Conservation (phyloP, 1,140 invertebrate genomes). For the Drosophila sp. region DNA sequence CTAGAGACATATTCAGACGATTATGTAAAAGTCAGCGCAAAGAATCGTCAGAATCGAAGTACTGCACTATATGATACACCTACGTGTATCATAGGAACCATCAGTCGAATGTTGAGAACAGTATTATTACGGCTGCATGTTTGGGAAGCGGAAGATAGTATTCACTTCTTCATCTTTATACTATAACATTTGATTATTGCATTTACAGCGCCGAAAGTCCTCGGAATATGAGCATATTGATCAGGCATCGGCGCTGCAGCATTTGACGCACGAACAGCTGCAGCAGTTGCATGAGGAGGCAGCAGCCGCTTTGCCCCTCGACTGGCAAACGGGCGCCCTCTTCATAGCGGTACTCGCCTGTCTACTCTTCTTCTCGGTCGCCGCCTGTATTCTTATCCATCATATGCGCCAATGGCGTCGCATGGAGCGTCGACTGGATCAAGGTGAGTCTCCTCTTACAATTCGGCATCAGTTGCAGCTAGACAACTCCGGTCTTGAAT, state of each 20-base stretch:
- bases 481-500: too few species aligned
- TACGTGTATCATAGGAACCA: too few species aligned
- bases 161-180: too few species aligned
- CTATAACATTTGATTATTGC: background rate
- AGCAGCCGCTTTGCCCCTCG: constrained; percentile 63
- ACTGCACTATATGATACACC: too few species aligned
- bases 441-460: constrained; percentile 82
- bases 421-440: constrained; percentile 86
- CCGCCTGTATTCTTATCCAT: constrained; percentile 87
- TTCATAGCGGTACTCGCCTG: constrained; percentile 87
- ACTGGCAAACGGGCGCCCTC: constrained; percentile 88
- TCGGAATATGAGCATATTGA: constrained; percentile 73
- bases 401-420: constrained; percentile 88
- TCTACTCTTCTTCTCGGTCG: constrained; percentile 88
- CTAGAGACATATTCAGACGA: too few species aligned
- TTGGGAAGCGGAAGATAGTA: too few species aligned
- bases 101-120: too few species aligned
- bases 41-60: too few species aligned
- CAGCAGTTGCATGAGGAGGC: constrained; percentile 79
- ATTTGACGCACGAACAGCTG: constrained; percentile 76
- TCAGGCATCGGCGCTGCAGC: constrained; percentile 62
- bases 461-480: background rate
- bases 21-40: too few species aligned
- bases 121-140: too few species aligned
- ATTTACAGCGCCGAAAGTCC: constrained; percentile 75